Evolutionary conservation across 2,797 vertebrate species (phyloP).

Genomic region (Gymnopithys bicolor): DNA sequence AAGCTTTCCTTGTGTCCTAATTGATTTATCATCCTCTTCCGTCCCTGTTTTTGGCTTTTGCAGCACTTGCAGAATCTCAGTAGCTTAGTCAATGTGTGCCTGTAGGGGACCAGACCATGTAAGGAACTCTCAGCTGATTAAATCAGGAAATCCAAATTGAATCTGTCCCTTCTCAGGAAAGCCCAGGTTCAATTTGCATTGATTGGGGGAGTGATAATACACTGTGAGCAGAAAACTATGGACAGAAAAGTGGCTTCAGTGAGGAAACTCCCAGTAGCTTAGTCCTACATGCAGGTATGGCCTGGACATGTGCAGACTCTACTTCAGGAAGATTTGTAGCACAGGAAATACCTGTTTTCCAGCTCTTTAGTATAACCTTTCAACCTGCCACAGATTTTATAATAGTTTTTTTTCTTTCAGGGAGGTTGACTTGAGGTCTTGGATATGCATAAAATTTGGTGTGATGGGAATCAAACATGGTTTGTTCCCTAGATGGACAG

Average conservation of each 20-base stretch:
- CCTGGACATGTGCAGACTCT: not conserved
- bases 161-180: not conserved
- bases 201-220: not conserved
- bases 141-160: slow-evolving; percentile 24
- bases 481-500: not conserved
- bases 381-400: not conserved
- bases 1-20: not conserved
- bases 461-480: not conserved
- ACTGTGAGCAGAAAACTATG: not conserved
- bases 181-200: not conserved
- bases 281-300: not conserved
- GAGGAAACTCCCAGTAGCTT: not conserved
- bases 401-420: not conserved
- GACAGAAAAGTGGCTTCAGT: not conserved
- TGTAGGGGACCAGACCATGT: not conserved
- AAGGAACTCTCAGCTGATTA: not conserved
- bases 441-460: not conserved
- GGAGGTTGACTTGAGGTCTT: not conserved
- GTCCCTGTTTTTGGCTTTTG: not conserved
- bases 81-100: not conserved
- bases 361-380: not conserved
- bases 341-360: not conserved
- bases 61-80: not conserved
- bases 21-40: not conserved
- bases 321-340: not conserved